Conservation (phyloP, 2,888 invertebrate species). For the Metopia argyrocephala region DNA sequence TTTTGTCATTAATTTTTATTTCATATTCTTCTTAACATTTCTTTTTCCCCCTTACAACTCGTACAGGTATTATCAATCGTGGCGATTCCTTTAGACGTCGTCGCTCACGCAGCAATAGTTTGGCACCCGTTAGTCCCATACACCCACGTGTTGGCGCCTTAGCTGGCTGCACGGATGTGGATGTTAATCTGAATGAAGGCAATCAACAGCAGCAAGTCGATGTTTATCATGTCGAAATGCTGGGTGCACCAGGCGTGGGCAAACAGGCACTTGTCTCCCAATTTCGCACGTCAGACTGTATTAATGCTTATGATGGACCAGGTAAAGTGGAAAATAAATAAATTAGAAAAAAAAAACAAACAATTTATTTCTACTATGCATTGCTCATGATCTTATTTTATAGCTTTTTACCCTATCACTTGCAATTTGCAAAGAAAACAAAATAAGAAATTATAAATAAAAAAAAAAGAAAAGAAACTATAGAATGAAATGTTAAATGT, state of each 20-base stretch:
- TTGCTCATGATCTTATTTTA: too few species aligned
- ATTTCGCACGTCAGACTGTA: conserved; percentile 95
- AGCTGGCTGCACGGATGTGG: conserved; percentile 64
- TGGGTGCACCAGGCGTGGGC: conserved; percentile 89
- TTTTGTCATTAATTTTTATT: background rate
- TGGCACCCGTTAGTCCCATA: conserved; percentile 83
- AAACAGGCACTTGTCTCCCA: conserved; percentile 92
- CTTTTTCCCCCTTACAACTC: conserved; percentile 67
- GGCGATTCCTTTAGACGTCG: conserved; percentile 95
- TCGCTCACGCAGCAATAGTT: conserved; percentile 89
- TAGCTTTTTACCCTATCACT: too few species aligned
- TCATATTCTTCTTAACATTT: conserved; percentile 45
- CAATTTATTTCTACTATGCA: too few species aligned
- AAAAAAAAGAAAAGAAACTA: too few species aligned
- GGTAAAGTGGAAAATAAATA: conserved; percentile 79
- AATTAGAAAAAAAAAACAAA: background rate
- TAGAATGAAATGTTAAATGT: too few species aligned
- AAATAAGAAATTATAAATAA: too few species aligned
- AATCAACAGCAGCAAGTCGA: conserved; percentile 80
- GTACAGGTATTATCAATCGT: conserved; percentile 91
- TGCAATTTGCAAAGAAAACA: too few species aligned
- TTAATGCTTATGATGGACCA: conserved; percentile 94
- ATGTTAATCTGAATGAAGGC: conserved; percentile 77
- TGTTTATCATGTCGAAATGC: conserved; percentile 85
- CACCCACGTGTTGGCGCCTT: conserved; percentile 76